phyloP scores from a whole-genome alignment of 2,113 vertebrate genomes.

The Campylomormyrus numenius region DNA sequence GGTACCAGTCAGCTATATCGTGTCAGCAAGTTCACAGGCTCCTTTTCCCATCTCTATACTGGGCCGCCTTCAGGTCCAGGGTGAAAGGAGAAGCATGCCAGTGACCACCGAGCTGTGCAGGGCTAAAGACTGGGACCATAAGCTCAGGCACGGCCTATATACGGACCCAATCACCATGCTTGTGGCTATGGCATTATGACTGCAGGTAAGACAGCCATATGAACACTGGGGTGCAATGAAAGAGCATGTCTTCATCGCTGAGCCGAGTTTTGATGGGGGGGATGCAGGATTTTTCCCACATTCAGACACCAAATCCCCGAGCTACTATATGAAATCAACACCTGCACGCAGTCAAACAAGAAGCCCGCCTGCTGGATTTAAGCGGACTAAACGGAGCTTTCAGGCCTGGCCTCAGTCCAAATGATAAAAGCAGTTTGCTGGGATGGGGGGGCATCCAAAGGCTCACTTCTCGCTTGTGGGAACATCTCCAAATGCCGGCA shows the following conservation, averaged over 20 bases:
- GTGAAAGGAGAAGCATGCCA: neutral
- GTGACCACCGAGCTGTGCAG: neutral
- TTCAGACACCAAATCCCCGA: neutral
- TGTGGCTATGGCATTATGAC: neutral
- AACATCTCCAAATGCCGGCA: neutral
- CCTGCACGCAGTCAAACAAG: neutral
- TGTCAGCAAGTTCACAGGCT: slow-evolving; percentile 22
- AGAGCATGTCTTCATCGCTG: neutral
- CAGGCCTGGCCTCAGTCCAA: neutral
- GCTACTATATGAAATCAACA: slow-evolving; percentile 13
- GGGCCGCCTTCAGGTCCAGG: neutral
- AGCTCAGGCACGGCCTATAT: neutral
- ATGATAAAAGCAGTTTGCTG: neutral
- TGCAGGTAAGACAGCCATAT: neutral
- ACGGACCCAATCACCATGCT: neutral
- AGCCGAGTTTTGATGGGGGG: neutral
- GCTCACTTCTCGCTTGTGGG: neutral
- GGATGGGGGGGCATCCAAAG: neutral
- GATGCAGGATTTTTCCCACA: slow-evolving; percentile 1
- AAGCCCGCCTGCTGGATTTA: neutral
- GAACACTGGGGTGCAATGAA: neutral
- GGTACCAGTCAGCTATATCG: slow-evolving; percentile 22
- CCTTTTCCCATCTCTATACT: neutral
- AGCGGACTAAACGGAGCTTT: neutral
- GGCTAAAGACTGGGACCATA: neutral